These are phyloP conservation scores for Hypena proboscidalis DNA, from an alignment of 2,888 invertebrate species.

Conservation along the genomic window DNA sequence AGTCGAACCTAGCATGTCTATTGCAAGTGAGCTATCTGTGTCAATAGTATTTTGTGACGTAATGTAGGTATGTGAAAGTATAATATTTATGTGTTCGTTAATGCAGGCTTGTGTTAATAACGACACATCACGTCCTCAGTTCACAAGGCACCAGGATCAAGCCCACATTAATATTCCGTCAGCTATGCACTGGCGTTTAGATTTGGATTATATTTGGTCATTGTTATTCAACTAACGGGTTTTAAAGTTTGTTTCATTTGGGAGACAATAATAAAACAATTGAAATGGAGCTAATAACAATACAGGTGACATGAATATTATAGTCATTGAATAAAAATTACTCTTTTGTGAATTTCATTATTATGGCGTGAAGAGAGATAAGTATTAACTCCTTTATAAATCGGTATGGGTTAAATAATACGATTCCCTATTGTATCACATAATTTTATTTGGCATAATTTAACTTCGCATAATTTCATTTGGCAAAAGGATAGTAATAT, in stretches of 20 bases:
- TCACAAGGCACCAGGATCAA: conserved; percentile 78
- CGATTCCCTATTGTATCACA: too few relatives aligned
- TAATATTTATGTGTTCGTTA: conserved; percentile 78
- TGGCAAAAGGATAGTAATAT: too few relatives aligned
- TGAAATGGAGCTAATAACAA: conserved; percentile 52
- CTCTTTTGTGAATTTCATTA: conserved; percentile 1
- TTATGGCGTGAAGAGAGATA: not conserved
- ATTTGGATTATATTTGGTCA: conserved; percentile 83
- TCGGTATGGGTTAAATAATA: too few relatives aligned
- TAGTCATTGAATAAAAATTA: conserved; percentile 2
- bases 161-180: conserved; percentile 79
- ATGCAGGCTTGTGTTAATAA: conserved; percentile 79
- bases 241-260: conserved; percentile 73
- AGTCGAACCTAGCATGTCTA: too few relatives aligned
- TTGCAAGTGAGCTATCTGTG: too few relatives aligned
- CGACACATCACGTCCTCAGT: conserved; percentile 81
- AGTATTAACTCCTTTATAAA: too few relatives aligned
- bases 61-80: conserved; percentile 61
- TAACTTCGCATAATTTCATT: too few relatives aligned
- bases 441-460: too few relatives aligned
- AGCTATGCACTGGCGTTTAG: conserved; percentile 76
- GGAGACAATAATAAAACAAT: conserved; percentile 72
- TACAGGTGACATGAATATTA: conserved; percentile 19
- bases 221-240: conserved; percentile 76
- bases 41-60: conserved; percentile 2